Evolutionary conservation across 2,797 vertebrate genomes (phyloP).

Genomic region (Pyrocephalus nanus): DNA sequence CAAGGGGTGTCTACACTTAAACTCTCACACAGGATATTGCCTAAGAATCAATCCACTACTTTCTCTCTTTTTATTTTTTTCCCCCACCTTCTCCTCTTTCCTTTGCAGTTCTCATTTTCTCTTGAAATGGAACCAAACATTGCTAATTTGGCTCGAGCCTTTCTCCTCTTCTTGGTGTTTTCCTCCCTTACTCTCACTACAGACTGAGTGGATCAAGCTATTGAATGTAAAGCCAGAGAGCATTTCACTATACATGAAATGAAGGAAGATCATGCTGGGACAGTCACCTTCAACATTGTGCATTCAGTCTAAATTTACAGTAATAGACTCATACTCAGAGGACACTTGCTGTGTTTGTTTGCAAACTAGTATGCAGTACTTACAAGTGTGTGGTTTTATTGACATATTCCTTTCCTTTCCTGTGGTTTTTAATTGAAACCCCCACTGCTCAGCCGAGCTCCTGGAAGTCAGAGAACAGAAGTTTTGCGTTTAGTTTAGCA

Average conservation of each 20-base stretch:
- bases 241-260: constrained; percentile 52
- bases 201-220: constrained; percentile 34
- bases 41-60: constrained; percentile 29
- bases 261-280: constrained; percentile 73
- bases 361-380: constrained; percentile 81
- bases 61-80: background rate
- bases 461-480: constrained; percentile 75
- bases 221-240: constrained; percentile 42
- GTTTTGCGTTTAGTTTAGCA: constrained; percentile 74
- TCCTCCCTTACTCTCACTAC: constrained; percentile 9
- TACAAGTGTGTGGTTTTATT: constrained; percentile 85
- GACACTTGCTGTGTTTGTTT: constrained; percentile 84
- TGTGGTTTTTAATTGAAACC: constrained; percentile 86
- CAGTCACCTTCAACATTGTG: constrained; percentile 72
- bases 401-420: constrained; percentile 82
- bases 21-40: constrained; percentile 20
- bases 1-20: constrained; percentile 60
- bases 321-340: constrained; percentile 77
- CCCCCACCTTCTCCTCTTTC: background rate
- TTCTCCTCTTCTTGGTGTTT: constrained; percentile 24
- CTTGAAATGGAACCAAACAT: constrained; percentile 45
- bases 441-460: constrained; percentile 78
- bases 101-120: constrained; percentile 7
- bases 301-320: constrained; percentile 77
- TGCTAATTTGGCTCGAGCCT: constrained; percentile 7